Evolutionary conservation across 2,797 vertebrate species (phyloP), one percentile per base, ranked within the genome.

Genomic region (Sebastes nivosus): DNA sequence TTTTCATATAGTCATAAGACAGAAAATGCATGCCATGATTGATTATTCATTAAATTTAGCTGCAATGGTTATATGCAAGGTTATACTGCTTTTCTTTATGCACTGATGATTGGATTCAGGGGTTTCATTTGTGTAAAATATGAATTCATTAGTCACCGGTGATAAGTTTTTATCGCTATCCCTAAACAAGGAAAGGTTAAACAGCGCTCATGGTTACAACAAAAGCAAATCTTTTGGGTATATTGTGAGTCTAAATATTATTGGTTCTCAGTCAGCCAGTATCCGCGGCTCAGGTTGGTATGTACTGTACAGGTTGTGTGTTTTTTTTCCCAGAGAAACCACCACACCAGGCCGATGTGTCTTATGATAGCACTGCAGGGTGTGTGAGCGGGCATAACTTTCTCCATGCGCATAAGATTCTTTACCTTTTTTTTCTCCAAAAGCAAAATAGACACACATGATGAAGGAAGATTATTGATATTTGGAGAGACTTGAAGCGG

Each of bases 401-500:
- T 81, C 82, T 88, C 92, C 91, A 91, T 93, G 77, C 92, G 90
- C 86, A 60, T 57, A 61, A 85, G 74, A 89, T 72, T 74, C 72
- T 81, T 74, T 68, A 82, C 61, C 32, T 38, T 73, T 79, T 66
- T 70, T 60, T 38, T 46, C 80, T 87, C 81, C 73, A 92, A 71
- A 65, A 72, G 78, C 81, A 88, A 92, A 91, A 90, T 46, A 82
- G 82, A 92, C 79, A 81, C 84, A 89, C 67, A 83, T 85, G 84
- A 88, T 80, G 76, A 85, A 81, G 83, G 83, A 64, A 83, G 84
- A 91, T 91, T 84, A 81, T 76, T 83, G 75, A 77, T 87, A 80
- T 91, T 90, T 89, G 87, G 89, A 88, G 46, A 80, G 83, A 87
- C 78, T 85, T 88, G 77, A 91, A 92, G 86, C 76, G 77, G 74